Evolutionary conservation across 2,797 vertebrate species (phyloP).

Genomic region (Myioborus melanocephalus): DNA sequence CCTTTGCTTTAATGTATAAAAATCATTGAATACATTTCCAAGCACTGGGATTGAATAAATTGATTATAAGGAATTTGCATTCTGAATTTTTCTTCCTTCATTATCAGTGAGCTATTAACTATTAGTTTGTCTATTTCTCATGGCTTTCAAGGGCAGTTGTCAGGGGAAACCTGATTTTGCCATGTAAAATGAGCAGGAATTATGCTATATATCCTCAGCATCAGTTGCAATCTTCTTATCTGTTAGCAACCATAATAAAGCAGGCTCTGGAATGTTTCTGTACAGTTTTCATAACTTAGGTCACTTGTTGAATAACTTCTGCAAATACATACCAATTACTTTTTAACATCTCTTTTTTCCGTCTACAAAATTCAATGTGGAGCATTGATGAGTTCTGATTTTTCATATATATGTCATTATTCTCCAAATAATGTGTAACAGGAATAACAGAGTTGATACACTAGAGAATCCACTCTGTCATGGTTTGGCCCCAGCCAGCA

Average conservation of each 20-base stretch:
- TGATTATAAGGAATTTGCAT: background rate
- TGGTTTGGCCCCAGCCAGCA: background rate
- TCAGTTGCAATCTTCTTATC: background rate
- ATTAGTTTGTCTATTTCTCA: background rate
- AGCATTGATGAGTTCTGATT: background rate
- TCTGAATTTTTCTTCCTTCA: background rate
- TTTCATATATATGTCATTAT: background rate
- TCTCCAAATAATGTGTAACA: background rate
- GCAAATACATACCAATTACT: background rate
- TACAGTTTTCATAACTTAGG: background rate
- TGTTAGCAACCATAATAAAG: background rate
- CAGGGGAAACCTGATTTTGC: background rate
- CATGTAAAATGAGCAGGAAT: background rate
- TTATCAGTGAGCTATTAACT: background rate
- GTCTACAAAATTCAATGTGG: background rate
- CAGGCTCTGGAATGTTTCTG: background rate
- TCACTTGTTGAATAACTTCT: background rate
- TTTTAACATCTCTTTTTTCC: background rate
- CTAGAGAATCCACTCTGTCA: background rate
- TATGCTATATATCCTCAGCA: background rate
- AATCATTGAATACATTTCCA: background rate
- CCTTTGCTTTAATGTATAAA: background rate
- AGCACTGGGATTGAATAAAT: background rate
- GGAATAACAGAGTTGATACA: background rate
- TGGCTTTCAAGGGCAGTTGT: background rate